Base-by-base conservation (phyloP, 2,113 vertebrate genomes). In the Dicentrarchus labrax region DNA sequence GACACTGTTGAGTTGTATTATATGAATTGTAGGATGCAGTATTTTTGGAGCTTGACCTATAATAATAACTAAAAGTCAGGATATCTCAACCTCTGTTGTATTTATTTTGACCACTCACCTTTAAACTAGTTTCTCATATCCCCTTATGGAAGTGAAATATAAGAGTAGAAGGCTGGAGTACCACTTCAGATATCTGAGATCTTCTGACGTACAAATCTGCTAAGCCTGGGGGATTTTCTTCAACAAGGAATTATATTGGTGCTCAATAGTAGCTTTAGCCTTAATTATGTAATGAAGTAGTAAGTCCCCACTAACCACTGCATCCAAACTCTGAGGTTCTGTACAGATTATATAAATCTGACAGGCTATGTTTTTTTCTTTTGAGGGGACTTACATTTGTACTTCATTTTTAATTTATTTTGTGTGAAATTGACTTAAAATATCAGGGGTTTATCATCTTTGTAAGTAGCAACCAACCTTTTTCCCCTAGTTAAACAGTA, bases 231-330 rank as follows among this genome's bases (percentile, higher is more conserved):
- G 45, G 43, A 77, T 65, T 83, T 77, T 67, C 70, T 51, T 75
- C 22, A 69, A 24, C 41, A 64, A 78, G 47, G n/a, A 65, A 57
- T 78, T 50, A 68, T 70, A 78, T 59, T 61, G 85, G 83, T 92
- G 91, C 83, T 88, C 53, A 66, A 64, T 82, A 38, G 57, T 76
- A 59, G 79, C 76, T 84, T 82, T 82, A 65, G 73, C 73, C 91
- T 87, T 91, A 80, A 70, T 83, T 86, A 66, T 84, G 66, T 88
- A 64, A 84, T 59, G 8, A 70, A 72, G 65, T 50, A 80, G 22
- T 47, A 67, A 64, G 1, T 78, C 72, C 48, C 22, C 2, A 50
- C 38, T 51, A 57, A 75, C 11, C 43, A 66, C 59, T 45, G 2
- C 45, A 71, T 47, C 70, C 22, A 21, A 43, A 62, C 54, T 72